Percentiles rank a stretch among this genome's conserved stretches.
Conservation (phyloP, 2,113 vertebrate genomes). For the Hoplias malabaricus region DNA sequence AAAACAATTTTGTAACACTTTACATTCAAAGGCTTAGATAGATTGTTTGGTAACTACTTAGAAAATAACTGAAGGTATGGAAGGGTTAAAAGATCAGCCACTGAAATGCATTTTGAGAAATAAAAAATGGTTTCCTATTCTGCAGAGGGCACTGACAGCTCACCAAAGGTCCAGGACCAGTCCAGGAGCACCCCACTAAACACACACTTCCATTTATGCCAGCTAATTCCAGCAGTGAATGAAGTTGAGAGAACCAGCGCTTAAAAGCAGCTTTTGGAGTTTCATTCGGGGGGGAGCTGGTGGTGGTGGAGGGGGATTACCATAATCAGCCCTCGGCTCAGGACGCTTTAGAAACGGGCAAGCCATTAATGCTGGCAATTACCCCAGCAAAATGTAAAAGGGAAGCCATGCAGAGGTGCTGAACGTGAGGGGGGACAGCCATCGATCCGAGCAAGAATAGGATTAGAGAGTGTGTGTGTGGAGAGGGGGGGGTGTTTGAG, state of each 20-base stretch:
- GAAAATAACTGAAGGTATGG: too few species aligned
- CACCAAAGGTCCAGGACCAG: neutral
- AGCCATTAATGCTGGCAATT: conserved; percentile 72
- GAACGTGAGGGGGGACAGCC: conserved; percentile 22
- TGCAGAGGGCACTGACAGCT: conserved; percentile 18
- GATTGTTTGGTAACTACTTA: too few species aligned
- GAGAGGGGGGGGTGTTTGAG: too few species aligned
- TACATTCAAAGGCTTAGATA: too few species aligned
- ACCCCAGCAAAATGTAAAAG: conserved; percentile 66
- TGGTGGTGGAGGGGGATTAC: conserved; percentile 56
- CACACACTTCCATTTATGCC: conserved; percentile 57
- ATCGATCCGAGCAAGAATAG: conserved; percentile 51
- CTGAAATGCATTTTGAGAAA: too few species aligned
- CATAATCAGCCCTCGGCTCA: conserved; percentile 71
- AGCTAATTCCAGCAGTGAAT: conserved; percentile 60
- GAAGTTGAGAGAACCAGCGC: conserved; percentile 53
- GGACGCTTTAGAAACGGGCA: conserved; percentile 65
- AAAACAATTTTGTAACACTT: too few species aligned
- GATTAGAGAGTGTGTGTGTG: neutral
- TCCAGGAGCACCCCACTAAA: conserved; percentile 41
- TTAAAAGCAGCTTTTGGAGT: conserved; percentile 62
- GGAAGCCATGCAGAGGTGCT: conserved; percentile 19
- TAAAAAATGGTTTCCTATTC: too few species aligned
- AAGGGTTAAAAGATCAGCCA: too few species aligned
- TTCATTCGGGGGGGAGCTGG: neutral